Evolutionary conservation across 1,140 invertebrate species (phyloP).

Genomic region (Lepeophtheirus salmonis): DNA sequence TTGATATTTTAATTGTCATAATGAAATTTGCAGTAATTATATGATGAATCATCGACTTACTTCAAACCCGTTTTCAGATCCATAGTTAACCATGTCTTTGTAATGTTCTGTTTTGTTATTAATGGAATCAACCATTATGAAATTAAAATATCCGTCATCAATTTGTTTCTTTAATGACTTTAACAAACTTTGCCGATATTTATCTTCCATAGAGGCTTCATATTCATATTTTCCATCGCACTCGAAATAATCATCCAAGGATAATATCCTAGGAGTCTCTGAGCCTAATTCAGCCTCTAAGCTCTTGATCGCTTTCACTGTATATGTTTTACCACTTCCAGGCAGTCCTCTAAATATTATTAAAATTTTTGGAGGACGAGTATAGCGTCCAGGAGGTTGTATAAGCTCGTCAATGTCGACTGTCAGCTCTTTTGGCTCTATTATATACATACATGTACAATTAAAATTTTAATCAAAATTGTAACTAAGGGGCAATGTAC

Average conservation of each 20-base stretch:
- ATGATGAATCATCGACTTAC: constrained; percentile 31
- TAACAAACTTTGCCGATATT: constrained; percentile 55
- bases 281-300: constrained; percentile 53
- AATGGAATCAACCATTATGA: constrained; percentile 46
- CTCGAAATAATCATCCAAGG: constrained; percentile 78
- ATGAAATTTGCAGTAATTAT: too few species aligned
- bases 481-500: too few species aligned
- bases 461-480: too few species aligned
- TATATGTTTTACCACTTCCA: constrained; percentile 68
- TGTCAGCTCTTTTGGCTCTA: constrained; percentile 22
- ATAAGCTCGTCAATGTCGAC: constrained; percentile 61
- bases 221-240: constrained; percentile 51
- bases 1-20: too few species aligned
- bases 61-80: constrained; percentile 70
- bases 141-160: constrained; percentile 72
- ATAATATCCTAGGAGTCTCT: constrained; percentile 64
- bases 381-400: constrained; percentile 45
- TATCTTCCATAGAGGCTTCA: constrained; percentile 59
- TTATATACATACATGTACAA: too few species aligned
- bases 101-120: constrained; percentile 35
- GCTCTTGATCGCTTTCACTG: constrained; percentile 50
- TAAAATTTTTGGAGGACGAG: constrained; percentile 57
- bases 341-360: constrained; percentile 74
- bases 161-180: constrained; percentile 83
- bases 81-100: constrained; percentile 68